Conservation (phyloP, 2,888 invertebrate species). For the Druceiella hillmani region DNA sequence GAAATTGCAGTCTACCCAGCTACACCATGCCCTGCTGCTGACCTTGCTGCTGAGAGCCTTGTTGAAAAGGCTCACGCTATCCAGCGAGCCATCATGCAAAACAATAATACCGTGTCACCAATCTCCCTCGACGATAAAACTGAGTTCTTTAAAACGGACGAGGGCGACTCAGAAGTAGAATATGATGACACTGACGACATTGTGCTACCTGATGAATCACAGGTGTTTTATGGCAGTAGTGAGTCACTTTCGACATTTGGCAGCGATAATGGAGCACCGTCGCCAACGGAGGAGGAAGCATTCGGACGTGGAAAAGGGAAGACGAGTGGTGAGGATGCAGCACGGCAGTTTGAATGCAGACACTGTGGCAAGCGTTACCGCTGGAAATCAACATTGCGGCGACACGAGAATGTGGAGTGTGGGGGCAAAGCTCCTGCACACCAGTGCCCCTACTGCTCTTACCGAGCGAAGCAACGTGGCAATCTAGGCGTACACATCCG, state of each 20-base stretch:
- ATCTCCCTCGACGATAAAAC: slow-evolving; percentile 32
- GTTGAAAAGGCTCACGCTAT: slow-evolving; percentile 35
- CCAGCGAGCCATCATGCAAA: slow-evolving; percentile 39
- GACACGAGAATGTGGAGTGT: slow-evolving; percentile 80
- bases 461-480: slow-evolving; percentile 75
- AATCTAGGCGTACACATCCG: slow-evolving; percentile 77
- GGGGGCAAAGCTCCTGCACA: slow-evolving; percentile 78
- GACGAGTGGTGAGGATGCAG: slow-evolving; percentile 44
- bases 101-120: slow-evolving; percentile 36
- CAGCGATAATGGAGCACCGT: no score
- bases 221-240: slow-evolving; percentile 30
- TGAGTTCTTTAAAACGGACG: slow-evolving; percentile 34
- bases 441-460: slow-evolving; percentile 74
- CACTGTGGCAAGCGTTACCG: slow-evolving; percentile 83
- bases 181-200: slow-evolving; percentile 51
- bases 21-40: slow-evolving; percentile 25
- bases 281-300: slow-evolving; percentile 7
- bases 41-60: slow-evolving; percentile 30
- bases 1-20: slow-evolving; percentile 14
- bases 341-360: slow-evolving; percentile 67
- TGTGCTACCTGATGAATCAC: slow-evolving; percentile 43
- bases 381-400: slow-evolving; percentile 78
- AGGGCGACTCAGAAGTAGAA: slow-evolving; percentile 46
- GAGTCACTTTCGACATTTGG: slow-evolving; percentile 1
- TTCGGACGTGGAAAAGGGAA: slow-evolving; percentile 6